Percentiles rank a stretch among this genome's conserved stretches.
Conservation (phyloP, 1,140 invertebrate genomes). For the Drosophila pallidifrons region DNA sequence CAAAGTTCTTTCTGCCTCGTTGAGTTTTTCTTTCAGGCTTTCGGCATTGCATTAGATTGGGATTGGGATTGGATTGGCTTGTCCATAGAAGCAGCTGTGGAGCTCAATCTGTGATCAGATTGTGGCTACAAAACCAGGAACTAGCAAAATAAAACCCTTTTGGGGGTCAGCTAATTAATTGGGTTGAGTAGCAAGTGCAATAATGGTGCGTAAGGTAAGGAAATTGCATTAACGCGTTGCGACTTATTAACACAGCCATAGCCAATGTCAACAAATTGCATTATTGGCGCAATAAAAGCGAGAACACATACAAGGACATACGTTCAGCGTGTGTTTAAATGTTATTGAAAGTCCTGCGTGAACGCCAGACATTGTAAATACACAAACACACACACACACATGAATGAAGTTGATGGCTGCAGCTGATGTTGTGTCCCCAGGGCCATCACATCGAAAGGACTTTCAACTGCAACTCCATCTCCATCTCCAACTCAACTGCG, state of each 20-base stretch:
- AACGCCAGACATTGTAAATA: conserved; percentile 41
- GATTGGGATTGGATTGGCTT: conserved; percentile 1
- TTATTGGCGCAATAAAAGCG: conserved; percentile 72
- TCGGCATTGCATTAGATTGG: conserved; percentile 13
- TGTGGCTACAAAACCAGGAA: conserved; percentile 67
- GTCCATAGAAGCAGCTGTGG: conserved; percentile 21
- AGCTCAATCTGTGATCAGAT: conserved; percentile 67
- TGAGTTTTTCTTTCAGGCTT: conserved; percentile 32
- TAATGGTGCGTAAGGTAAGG: conserved; percentile 18
- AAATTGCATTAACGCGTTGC: conserved; percentile 64
- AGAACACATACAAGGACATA: conserved; percentile 41
- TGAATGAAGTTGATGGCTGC: neutral
- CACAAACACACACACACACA: conserved; percentile 6
- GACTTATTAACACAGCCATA: conserved; percentile 72
- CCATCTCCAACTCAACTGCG: conserved; percentile 10
- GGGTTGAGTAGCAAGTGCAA: conserved; percentile 64
- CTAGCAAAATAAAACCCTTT: conserved; percentile 45
- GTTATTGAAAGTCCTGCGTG: conserved; percentile 48
- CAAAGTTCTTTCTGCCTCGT: conserved; percentile 53
- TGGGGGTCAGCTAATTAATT: conserved; percentile 79
- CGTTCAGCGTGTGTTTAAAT: conserved; percentile 59
- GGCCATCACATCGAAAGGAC: neutral
- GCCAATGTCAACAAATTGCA: conserved; percentile 83
- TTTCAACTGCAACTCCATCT: conserved; percentile 20
- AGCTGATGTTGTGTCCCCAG: neutral